phyloP scores from a whole-genome alignment of 1,140 invertebrate genomes.

The Lordiphosa collinella region DNA sequence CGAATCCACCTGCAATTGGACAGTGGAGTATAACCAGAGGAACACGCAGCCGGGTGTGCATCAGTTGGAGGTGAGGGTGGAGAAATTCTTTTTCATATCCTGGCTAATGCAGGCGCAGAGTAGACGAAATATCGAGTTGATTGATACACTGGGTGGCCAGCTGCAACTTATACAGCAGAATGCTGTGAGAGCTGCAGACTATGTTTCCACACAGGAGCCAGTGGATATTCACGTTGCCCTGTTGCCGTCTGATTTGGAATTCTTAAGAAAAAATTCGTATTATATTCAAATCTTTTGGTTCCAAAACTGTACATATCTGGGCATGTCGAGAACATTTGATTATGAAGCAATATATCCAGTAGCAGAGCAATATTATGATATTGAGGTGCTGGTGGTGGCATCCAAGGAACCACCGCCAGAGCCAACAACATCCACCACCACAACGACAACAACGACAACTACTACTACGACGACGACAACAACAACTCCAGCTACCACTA shows the following conservation, averaged over 20 bases:
- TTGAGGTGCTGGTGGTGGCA: slow-evolving; percentile 86
- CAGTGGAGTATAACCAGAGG: slow-evolving; percentile 81
- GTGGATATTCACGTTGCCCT: slow-evolving; percentile 83
- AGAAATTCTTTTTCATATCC: slow-evolving; percentile 66
- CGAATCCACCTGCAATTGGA: slow-evolving; percentile 80
- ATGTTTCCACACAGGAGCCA: slow-evolving; percentile 82
- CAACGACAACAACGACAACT: slow-evolving; percentile 81
- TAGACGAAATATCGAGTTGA: slow-evolving; percentile 79
- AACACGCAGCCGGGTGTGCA: slow-evolving; percentile 82
- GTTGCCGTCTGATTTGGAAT: slow-evolving; percentile 82
- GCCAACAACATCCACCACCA: slow-evolving; percentile 82
- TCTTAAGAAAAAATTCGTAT: slow-evolving; percentile 83
- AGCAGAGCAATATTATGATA: slow-evolving; percentile 82
- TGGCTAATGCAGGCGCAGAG: slow-evolving; percentile 58
- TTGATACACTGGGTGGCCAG: slow-evolving; percentile 84
- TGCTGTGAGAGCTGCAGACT: slow-evolving; percentile 81
- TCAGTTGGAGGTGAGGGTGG: slow-evolving; percentile 82
- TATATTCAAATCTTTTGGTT: slow-evolving; percentile 87
- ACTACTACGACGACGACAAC: slow-evolving; percentile 81
- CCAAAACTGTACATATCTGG: slow-evolving; percentile 87
- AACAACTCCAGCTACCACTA: slow-evolving; percentile 80
- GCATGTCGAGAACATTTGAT: slow-evolving; percentile 82
- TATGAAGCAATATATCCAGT: slow-evolving; percentile 84
- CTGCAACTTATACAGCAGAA: slow-evolving; percentile 83
- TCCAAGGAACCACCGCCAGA: slow-evolving; percentile 84